phyloP scores from a whole-genome alignment of 2,113 vertebrate genomes.

The Bathybates hornii region DNA sequence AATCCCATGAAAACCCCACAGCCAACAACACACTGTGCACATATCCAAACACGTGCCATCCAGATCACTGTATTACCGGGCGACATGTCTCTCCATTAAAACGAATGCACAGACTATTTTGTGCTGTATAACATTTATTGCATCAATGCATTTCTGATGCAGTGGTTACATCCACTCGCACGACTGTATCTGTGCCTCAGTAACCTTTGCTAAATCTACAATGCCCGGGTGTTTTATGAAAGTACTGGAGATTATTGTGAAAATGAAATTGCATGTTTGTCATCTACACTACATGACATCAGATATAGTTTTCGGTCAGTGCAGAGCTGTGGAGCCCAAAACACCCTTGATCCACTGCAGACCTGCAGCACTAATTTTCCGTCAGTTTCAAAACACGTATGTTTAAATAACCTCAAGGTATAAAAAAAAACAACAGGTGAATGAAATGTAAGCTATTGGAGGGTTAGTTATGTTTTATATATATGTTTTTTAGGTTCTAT shows the following conservation, averaged over 20 bases:
- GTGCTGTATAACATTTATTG: not conserved
- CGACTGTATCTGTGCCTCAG: accelerated
- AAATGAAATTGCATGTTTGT: not conserved
- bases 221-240: not conserved
- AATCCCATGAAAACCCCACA: not conserved
- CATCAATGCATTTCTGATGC: not conserved
- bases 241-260: not conserved
- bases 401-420: not conserved
- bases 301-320: not conserved
- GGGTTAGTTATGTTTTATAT: not conserved
- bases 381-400: not conserved
- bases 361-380: not conserved
- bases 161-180: not conserved
- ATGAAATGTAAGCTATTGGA: not conserved
- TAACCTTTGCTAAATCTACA: not conserved
- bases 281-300: not conserved
- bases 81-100: not conserved
- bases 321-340: not conserved
- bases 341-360: not conserved
- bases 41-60: not conserved
- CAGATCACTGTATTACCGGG: not conserved
- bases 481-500: not conserved
- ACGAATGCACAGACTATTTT: not conserved
- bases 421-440: not conserved
- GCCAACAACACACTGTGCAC: not conserved